Conservation (phyloP, 2,888 invertebrate genomes). For the Operophtera brumata region DNA sequence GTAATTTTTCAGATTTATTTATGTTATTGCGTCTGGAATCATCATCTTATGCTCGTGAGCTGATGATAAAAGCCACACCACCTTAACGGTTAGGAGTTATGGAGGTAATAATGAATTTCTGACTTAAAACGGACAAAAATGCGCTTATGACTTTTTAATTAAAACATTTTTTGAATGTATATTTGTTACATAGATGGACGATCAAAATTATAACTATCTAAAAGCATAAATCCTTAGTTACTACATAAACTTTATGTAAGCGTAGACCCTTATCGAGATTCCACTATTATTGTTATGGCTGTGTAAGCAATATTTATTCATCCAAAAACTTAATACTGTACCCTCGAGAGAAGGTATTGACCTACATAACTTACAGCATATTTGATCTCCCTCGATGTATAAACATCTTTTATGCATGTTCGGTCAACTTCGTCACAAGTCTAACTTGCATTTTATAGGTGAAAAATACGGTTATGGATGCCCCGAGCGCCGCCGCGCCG, state of each 20-base stretch:
- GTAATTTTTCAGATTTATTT: too few species aligned
- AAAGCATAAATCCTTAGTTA: neutral
- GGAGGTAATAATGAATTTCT: too few species aligned
- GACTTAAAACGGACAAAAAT: too few species aligned
- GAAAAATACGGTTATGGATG: slow-evolving; percentile 3
- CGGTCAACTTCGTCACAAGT: slow-evolving; percentile 7
- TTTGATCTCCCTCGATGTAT: slow-evolving; percentile 11
- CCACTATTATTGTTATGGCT: slow-evolving; percentile 11
- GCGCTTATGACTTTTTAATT: too few species aligned
- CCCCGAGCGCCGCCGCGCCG: neutral
- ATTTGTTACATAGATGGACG: too few species aligned
- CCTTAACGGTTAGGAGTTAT: too few species aligned
- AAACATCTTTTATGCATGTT: slow-evolving; percentile 16
- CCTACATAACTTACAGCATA: slow-evolving; percentile 11
- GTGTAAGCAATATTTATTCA: slow-evolving; percentile 19
- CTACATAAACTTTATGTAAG: neutral
- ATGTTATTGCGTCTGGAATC: too few species aligned
- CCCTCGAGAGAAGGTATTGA: slow-evolving; percentile 11
- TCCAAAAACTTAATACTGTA: slow-evolving; percentile 8
- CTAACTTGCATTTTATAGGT: neutral
- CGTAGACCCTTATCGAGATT: neutral
- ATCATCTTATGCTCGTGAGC: too few species aligned
- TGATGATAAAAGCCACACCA: too few species aligned
- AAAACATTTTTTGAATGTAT: too few species aligned
- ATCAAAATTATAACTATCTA: too few species aligned